These are phyloP conservation scores for Prenolepis imparis DNA, from an alignment of 2,888 invertebrate genomes.

Conservation along the genomic window DNA sequence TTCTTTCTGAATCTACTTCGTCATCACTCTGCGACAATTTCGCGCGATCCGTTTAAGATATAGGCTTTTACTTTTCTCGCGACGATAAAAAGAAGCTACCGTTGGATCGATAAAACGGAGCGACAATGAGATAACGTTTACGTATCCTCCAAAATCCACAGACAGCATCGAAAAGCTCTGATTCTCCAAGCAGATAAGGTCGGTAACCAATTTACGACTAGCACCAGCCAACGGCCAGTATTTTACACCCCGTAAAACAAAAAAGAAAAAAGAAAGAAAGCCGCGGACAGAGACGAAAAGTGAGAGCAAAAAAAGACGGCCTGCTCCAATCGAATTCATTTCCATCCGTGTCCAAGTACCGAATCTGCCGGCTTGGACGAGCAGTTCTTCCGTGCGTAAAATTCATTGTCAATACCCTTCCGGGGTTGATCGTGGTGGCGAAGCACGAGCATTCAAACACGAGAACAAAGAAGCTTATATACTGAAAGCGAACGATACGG, in stretches of 20 bases:
- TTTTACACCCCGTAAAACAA: slow-evolving; percentile 63
- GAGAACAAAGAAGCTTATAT: slow-evolving; percentile 47
- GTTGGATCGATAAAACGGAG: slow-evolving; percentile 54
- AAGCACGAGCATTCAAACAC: slow-evolving; percentile 51
- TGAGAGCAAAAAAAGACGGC: slow-evolving; percentile 50
- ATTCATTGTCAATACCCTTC: slow-evolving; percentile 65
- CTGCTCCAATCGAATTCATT: slow-evolving; percentile 68
- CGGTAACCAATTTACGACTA: slow-evolving; percentile 71
- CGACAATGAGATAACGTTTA: slow-evolving; percentile 65
- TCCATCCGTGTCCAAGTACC: slow-evolving; percentile 62
- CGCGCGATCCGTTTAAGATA: slow-evolving; percentile 44
- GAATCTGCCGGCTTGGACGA: slow-evolving; percentile 66
- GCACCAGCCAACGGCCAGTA: slow-evolving; percentile 58
- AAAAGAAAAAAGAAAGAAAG: slow-evolving; percentile 16
- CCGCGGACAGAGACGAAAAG: slow-evolving; percentile 36
- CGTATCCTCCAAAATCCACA: slow-evolving; percentile 53
- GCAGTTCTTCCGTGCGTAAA: slow-evolving; percentile 66
- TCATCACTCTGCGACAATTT: neutral
- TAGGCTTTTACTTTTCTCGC: slow-evolving; percentile 50
- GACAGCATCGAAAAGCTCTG: slow-evolving; percentile 57
- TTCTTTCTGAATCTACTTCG: slow-evolving; percentile 4
- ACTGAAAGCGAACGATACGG: slow-evolving; percentile 37
- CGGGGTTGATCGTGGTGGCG: slow-evolving; percentile 55
- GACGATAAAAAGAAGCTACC: slow-evolving; percentile 31
- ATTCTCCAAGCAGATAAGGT: slow-evolving; percentile 56